Conservation (phyloP, 2,113 vertebrate species). For the Colistium nudipinnis region DNA sequence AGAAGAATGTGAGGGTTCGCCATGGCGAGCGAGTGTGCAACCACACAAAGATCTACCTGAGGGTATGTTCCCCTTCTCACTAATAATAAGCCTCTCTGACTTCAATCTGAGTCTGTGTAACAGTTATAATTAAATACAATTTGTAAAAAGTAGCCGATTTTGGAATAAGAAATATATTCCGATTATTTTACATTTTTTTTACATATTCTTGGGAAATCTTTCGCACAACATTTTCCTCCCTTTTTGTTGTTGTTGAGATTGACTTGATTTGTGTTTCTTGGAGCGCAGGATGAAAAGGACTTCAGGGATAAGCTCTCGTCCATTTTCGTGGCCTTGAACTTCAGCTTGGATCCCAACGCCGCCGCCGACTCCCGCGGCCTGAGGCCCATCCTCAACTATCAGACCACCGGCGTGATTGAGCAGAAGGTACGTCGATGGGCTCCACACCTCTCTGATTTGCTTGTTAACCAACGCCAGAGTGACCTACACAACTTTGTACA, state of each 20-base stretch:
- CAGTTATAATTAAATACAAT: neutral
- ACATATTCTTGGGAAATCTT: neutral
- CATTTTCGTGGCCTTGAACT: conserved; percentile 89
- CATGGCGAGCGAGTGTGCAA: conserved; percentile 82
- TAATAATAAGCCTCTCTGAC: neutral
- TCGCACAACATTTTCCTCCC: neutral
- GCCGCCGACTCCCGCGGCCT: conserved; percentile 84
- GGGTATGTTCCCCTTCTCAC: conserved; percentile 71
- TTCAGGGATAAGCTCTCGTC: conserved; percentile 94
- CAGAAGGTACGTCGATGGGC: conserved; percentile 83
- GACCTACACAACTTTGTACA: neutral
- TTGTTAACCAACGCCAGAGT: neutral
- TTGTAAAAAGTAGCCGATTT: neutral
- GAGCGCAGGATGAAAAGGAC: conserved; percentile 87
- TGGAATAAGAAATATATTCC: too few species aligned
- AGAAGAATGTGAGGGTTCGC: conserved; percentile 76
- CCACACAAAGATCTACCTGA: conserved; percentile 87
- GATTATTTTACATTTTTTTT: neutral
- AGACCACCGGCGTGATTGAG: conserved; percentile 82
- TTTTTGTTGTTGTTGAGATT: too few species aligned
- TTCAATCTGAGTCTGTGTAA: neutral
- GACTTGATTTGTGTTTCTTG: conserved; percentile 1
- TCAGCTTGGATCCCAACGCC: conserved; percentile 86
- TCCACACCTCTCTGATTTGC: neutral
- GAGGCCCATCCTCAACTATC: conserved; percentile 88